Percentiles rank a stretch among this genome's conserved stretches.
Conservation (phyloP, 2,113 vertebrate species). For the Otis tarda region DNA sequence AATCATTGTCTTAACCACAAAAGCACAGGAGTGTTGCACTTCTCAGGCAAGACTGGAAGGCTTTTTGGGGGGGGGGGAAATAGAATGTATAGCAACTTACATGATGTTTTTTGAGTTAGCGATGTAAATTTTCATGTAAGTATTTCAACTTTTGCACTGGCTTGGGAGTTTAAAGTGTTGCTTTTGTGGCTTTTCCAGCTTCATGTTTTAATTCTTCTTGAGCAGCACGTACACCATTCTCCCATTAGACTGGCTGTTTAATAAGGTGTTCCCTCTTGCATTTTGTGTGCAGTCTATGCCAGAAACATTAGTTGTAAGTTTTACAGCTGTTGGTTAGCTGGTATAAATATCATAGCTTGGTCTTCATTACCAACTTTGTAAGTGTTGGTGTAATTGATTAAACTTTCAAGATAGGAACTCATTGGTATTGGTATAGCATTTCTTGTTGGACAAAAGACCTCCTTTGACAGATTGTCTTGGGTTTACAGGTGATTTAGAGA, state of each 20-base stretch:
- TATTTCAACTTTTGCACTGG: not conserved
- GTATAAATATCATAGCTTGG: not conserved
- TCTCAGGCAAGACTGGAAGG: not conserved
- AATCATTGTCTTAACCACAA: slow-evolving; percentile 3
- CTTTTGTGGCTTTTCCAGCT: slow-evolving; percentile 14
- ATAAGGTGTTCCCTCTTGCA: slow-evolving; percentile 56
- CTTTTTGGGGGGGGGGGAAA: not conserved
- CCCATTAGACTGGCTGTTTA: slow-evolving; percentile 33
- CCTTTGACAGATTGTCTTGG: not conserved
- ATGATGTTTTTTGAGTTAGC: not conserved
- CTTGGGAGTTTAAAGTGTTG: not conserved
- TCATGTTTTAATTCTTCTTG: slow-evolving; percentile 15
- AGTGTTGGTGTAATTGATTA: slow-evolving; percentile 31
- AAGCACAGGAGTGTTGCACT: not conserved
- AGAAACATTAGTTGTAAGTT: not conserved
- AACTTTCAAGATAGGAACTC: not conserved
- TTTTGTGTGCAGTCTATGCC: not conserved
- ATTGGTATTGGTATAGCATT: not conserved
- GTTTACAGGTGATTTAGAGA: not conserved
- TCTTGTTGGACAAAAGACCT: not conserved
- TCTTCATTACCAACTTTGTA: not conserved
- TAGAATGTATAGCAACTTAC: not conserved
- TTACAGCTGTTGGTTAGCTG: not conserved
- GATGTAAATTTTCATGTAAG: not conserved
- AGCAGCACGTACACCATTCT: not conserved